Evolutionary conservation across 2,113 vertebrate genomes (phyloP).

Genomic region (Campylomormyrus tamandua): DNA sequence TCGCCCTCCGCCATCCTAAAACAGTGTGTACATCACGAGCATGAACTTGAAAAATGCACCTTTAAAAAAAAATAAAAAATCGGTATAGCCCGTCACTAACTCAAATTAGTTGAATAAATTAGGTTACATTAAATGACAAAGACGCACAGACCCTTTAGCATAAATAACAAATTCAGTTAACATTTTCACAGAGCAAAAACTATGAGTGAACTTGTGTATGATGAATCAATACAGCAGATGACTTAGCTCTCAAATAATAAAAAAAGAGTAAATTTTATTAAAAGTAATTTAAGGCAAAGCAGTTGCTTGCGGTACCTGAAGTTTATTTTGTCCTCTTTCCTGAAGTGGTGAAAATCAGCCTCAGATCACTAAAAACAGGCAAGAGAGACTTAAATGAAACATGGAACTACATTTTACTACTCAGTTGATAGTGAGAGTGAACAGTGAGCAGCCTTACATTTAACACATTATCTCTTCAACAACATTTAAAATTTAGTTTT

Average conservation of each 20-base stretch:
- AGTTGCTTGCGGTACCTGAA: slow-evolving; percentile 42
- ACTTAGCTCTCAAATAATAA: not conserved
- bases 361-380: slow-evolving; percentile 37
- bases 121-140: not conserved
- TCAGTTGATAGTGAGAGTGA: not conserved
- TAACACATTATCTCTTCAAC: not conserved
- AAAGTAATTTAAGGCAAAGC: not conserved
- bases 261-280: not conserved
- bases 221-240: not conserved
- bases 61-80: not conserved
- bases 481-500: not conserved
- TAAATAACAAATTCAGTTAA: not conserved
- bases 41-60: not conserved
- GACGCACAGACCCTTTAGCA: not conserved
- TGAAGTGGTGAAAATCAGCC: slow-evolving; percentile 32
- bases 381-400: not conserved
- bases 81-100: not conserved
- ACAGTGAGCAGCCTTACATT: not conserved
- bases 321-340: slow-evolving; percentile 37
- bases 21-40: not conserved
- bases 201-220: not conserved
- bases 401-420: not conserved
- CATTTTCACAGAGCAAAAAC: not conserved
- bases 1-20: slow-evolving; percentile 79
- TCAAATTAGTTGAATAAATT: not conserved